Evolutionary conservation across 2,113 vertebrate species (phyloP).

Genomic region (Bombycilla garrulus): DNA sequence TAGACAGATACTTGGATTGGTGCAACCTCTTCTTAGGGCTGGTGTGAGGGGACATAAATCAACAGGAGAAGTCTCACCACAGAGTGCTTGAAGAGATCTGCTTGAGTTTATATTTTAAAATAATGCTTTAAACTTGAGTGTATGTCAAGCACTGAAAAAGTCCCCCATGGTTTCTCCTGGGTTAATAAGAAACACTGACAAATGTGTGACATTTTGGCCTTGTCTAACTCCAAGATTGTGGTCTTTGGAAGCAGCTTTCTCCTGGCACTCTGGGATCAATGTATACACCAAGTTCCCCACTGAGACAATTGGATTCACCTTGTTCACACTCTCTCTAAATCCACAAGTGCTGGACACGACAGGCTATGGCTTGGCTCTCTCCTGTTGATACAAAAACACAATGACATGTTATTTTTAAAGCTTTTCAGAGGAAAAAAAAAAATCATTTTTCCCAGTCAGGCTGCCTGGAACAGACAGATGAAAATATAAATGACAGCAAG

Average conservation of each 20-base stretch:
- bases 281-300: not conserved
- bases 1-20: not conserved
- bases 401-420: not conserved
- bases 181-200: not conserved
- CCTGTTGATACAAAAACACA: not conserved
- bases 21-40: not conserved
- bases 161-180: not conserved
- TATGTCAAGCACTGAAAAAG: not conserved
- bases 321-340: not conserved
- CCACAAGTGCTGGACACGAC: not conserved
- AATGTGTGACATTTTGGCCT: not conserved
- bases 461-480: not conserved
- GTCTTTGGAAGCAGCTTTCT: not conserved
- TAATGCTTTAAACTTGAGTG: not conserved
- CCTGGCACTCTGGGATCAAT: not conserved
- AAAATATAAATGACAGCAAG: conserved; percentile 20
- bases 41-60: not conserved
- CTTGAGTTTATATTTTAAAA: not conserved
- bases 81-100: not conserved
- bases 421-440: not conserved
- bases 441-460: not conserved
- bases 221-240: not conserved
- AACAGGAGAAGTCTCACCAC: not conserved
- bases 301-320: not conserved
- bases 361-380: not conserved